Conservation (phyloP, 2,797 vertebrate genomes). For the Sebastes minor region DNA sequence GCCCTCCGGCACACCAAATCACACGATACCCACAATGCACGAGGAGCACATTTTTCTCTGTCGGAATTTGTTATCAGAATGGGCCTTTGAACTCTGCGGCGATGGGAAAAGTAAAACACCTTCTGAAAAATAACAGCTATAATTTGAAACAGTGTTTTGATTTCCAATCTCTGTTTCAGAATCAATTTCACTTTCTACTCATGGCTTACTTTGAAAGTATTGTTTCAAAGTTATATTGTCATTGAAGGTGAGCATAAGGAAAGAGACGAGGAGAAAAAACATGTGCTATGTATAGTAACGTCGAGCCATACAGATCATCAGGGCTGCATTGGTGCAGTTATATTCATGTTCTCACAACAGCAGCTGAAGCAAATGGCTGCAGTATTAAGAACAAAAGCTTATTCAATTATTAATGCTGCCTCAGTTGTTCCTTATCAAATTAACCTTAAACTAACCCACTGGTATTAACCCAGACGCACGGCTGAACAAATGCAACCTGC, state of each 20-base stretch:
- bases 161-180: constrained; percentile 34
- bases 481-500: constrained; percentile 65
- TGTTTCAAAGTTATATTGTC: constrained; percentile 8
- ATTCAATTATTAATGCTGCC: constrained; percentile 52
- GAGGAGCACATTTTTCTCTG: constrained; percentile 81
- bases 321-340: background rate
- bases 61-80: constrained; percentile 83
- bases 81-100: constrained; percentile 75
- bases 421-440: constrained; percentile 64
- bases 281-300: background rate
- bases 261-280: background rate
- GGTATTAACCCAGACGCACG: constrained; percentile 32
- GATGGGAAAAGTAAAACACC: constrained; percentile 65
- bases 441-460: constrained; percentile 44
- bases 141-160: constrained; percentile 58
- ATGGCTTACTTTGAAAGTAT: background rate
- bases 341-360: background rate
- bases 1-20: constrained; percentile 77
- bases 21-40: constrained; percentile 77
- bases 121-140: constrained; percentile 51
- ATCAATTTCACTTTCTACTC: constrained; percentile 22
- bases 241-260: constrained; percentile 9
- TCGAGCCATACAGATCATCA: background rate
- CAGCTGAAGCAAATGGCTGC: constrained; percentile 32
- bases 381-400: constrained; percentile 29